Conservation (phyloP, 2,888 invertebrate genomes). For the Brachynemurus nebulosus region DNA sequence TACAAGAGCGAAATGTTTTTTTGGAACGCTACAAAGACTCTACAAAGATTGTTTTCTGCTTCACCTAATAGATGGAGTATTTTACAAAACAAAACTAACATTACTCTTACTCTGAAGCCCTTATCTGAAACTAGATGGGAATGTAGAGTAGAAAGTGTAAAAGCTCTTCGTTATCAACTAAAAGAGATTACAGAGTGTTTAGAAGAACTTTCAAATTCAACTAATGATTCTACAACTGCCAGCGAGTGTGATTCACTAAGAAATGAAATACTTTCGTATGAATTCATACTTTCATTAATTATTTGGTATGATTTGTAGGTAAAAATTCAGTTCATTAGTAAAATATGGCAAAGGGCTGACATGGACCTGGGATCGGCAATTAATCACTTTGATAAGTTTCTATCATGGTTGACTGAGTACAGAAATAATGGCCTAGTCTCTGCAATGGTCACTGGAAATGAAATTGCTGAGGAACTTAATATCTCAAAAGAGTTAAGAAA, state of each 20-base stretch:
- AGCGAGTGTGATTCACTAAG: slow-evolving; percentile 12
- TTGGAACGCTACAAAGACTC: too few relatives aligned
- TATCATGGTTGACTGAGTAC: slow-evolving; percentile 12
- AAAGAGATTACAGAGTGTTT: slow-evolving; percentile 10
- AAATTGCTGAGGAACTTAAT: slow-evolving; percentile 15
- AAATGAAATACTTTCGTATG: slow-evolving; percentile 11
- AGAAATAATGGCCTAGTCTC: slow-evolving; percentile 12
- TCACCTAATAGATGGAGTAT: slow-evolving; percentile 14
- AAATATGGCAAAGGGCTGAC: slow-evolving; percentile 9
- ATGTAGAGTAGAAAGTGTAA: slow-evolving; percentile 11
- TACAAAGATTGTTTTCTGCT: slow-evolving; percentile 13
- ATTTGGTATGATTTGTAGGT: slow-evolving; percentile 12
- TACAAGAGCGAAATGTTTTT: slow-evolving; percentile 15
- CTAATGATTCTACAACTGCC: slow-evolving; percentile 8
- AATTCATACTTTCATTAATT: slow-evolving; percentile 10
- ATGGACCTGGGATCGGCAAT: slow-evolving; percentile 11
- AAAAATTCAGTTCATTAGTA: slow-evolving; percentile 12
- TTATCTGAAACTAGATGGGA: slow-evolving; percentile 2
- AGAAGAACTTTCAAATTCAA: slow-evolving; percentile 10
- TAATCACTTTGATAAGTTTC: slow-evolving; percentile 4
- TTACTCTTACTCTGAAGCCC: background rate
- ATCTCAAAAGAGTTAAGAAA: background rate
- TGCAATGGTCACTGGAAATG: slow-evolving; percentile 12
- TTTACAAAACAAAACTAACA: slow-evolving; percentile 13
- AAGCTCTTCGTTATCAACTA: slow-evolving; percentile 12